Base-by-base conservation (phyloP, 2,888 invertebrate genomes). In the Tetranychus truncatus region DNA sequence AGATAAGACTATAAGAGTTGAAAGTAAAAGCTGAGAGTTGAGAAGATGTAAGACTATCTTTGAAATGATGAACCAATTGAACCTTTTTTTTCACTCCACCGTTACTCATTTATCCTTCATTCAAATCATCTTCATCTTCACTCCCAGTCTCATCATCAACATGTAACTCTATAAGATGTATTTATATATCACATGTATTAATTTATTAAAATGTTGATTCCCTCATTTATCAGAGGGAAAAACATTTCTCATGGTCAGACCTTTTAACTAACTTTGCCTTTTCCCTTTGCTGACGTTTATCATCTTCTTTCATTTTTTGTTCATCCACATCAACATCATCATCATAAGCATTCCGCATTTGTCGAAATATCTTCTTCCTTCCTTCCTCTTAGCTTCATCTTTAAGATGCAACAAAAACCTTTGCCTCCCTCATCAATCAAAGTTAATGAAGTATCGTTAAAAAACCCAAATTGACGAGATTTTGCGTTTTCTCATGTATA, bases 401-500 rank as follows among this genome's bases (percentile, higher is more conserved):
- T 34, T 34, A 34, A 34, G 34, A 34, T 34, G 34, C 34, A 34
- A 34, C 55, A 15, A 55, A 55, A 55, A 55, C 55, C 55, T 55
- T 55, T 55, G 11, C 15, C 55, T 55, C 55, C 15, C 55, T 55
- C 55, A 55, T 55, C 55, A 55, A 55, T 55, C 55, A 55, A 55
- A 55, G 55, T 55, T 55, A 55, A 55, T 55, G 55, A 55, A 55
- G 55, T 55, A 55, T 55, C 55, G 55, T 55, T 55, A 55, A 55
- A 55, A 55, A 34, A 34, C 34, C 34, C 2, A 34, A 34, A 34
- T 34, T 34, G 34, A 34, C 34, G 34, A 34, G 34, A 34, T 34
- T 34, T 34, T 34, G 34, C 34, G 34, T 55, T 55, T 55, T 55
- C 55, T 55, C 55, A 55, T 55, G 55, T 55, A 15, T 9, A 55